Conservation (phyloP, 1,140 invertebrate species). For the Eueides isabella region DNA sequence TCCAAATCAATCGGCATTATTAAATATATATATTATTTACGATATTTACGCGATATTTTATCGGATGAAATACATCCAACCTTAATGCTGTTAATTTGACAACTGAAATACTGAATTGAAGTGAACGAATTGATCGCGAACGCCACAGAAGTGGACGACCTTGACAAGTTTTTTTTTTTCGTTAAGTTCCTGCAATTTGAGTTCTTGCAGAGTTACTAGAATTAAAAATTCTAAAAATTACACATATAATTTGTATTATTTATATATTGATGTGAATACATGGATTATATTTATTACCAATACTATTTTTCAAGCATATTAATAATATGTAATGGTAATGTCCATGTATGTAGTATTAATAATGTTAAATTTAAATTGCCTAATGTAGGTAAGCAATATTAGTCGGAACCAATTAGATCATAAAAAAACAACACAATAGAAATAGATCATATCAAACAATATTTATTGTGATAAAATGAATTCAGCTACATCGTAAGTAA, state of each 20-base stretch:
- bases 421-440: too few species aligned
- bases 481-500: neutral
- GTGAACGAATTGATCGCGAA: slow-evolving; percentile 12
- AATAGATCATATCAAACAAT: too few species aligned
- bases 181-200: neutral
- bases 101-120: too few species aligned
- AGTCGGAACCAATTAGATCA: neutral
- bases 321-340: too few species aligned
- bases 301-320: too few species aligned
- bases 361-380: too few species aligned
- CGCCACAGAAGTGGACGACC: neutral
- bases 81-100: slow-evolving; percentile 53
- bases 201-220: neutral
- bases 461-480: neutral
- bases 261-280: too few species aligned
- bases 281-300: too few species aligned
- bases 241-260: neutral
- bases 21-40: slow-evolving; percentile 41
- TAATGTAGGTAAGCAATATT: too few species aligned
- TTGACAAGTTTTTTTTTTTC: neutral
- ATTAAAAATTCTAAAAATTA: neutral
- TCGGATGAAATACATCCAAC: slow-evolving; percentile 48
- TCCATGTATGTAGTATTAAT: too few species aligned
- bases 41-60: slow-evolving; percentile 52
- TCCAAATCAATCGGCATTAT: slow-evolving; percentile 71